Base-by-base conservation (phyloP, 2,113 vertebrate genomes). In the Lethenteron camtschaticum region DNA sequence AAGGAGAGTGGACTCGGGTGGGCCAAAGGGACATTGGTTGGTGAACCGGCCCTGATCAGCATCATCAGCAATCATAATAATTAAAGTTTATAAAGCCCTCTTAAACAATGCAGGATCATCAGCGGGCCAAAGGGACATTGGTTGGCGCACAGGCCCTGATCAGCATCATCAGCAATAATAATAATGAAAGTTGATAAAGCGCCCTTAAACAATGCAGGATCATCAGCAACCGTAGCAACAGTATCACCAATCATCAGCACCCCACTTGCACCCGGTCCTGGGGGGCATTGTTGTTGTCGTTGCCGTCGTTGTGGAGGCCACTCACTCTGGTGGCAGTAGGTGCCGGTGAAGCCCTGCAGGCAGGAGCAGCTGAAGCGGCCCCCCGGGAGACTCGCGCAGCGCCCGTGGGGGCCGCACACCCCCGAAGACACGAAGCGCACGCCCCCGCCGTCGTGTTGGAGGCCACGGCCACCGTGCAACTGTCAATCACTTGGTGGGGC, bases 321-420 rank as follows among this genome's bases (percentile, higher is more conserved):
- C 92, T 87, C 83, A 97, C 92, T 97, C 80, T 97, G 89, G 4
- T 97, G 92, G 77, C 92, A 96, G 78, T 96, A 92, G 69, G 77
- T 78, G 71, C 92, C 91, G 2, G 88, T 95, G 78, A 96, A 97
- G 69, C 91, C 92, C 10, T 81, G 81, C 41, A 90, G 82, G 24
- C 92, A 97, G 71, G 86, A 79, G 72, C 92, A 97, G 74, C 88
- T 90, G 76, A 92, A 97, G 79, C 95, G 92, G 57, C 88, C 89
- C 11, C 83, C 86, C 0, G 87, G 87, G 71, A 82, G 85, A 75
- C 89, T 95, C 71, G 91, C 78, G 41, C 92, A 97, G 68, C 69
- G 85, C 10, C 92, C 92, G 2, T 87, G 89, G 11, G 87, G 86
- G 4, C 92, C 89, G 12, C 92, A 97, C 63, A 91, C 86, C 1